Percentiles rank a stretch among this genome's conserved stretches.
These are phyloP conservation scores for Tenthredo distinguenda DNA, from an alignment of 2,888 invertebrate genomes.

Conservation along the genomic window DNA sequence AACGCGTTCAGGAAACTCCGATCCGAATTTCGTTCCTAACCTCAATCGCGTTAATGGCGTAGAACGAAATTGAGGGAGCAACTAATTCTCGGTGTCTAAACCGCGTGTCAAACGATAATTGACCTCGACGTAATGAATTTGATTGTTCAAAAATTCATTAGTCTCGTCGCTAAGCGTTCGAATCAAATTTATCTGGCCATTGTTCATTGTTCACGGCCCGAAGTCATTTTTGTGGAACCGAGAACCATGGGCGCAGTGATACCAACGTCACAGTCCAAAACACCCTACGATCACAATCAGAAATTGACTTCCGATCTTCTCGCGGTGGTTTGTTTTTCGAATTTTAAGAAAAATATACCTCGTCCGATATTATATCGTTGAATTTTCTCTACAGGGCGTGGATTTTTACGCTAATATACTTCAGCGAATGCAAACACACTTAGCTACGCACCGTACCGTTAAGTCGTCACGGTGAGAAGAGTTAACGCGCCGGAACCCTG, in stretches of 20 bases:
- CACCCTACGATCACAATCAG: neutral
- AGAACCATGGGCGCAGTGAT: neutral
- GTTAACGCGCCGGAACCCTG: slow-evolving; percentile 64
- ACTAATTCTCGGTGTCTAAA: neutral
- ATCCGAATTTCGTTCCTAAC: neutral
- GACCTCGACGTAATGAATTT: neutral
- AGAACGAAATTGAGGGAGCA: neutral
- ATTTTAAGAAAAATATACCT: neutral
- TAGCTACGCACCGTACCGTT: slow-evolving; percentile 70
- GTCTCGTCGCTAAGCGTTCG: neutral
- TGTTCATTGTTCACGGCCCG: neutral
- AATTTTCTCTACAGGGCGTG: neutral
- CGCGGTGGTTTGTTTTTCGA: neutral
- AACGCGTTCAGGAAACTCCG: accelerated
- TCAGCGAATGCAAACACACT: slow-evolving; percentile 34
- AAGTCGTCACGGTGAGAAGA: slow-evolving; percentile 71
- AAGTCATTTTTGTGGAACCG: neutral
- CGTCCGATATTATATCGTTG: neutral
- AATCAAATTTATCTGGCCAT: slow-evolving; percentile 9
- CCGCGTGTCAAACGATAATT: neutral
- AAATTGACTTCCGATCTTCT: neutral
- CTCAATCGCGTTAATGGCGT: neutral
- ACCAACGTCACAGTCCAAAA: neutral
- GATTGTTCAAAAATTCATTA: neutral
- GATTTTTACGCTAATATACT: slow-evolving; percentile 19